Percentiles rank a stretch among this genome's conserved stretches.
Evolutionary conservation across 2,797 vertebrate species (phyloP).

Genomic region (Phoebastria nigripes): DNA sequence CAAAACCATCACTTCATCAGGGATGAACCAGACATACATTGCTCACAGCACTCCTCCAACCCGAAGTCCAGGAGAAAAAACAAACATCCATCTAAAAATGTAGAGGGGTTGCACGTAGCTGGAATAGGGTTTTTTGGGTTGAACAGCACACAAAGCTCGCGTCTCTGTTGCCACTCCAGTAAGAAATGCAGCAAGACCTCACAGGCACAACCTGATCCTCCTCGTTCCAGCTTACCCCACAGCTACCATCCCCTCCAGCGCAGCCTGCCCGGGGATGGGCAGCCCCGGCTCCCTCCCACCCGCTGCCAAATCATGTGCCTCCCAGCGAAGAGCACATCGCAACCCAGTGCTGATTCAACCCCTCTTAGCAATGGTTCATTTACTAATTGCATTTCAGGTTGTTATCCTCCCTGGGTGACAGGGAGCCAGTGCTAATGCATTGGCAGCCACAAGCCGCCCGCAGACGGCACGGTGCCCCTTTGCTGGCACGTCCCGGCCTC

Average conservation of each 20-base stretch:
- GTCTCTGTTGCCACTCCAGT: neutral
- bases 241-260: neutral
- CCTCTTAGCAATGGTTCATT: neutral
- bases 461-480: accelerated
- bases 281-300: neutral
- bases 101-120: accelerated
- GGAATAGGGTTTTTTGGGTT: neutral
- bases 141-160: neutral
- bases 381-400: neutral
- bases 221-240: neutral
- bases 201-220: neutral
- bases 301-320: accelerated
- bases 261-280: accelerated
- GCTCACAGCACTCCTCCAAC: neutral
- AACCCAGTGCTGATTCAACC: neutral
- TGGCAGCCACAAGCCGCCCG: neutral
- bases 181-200: neutral
- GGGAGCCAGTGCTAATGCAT: accelerated
- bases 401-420: neutral
- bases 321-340: neutral
- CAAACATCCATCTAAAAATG: neutral
- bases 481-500: accelerated
- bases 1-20: neutral
- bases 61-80: neutral
- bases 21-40: neutral